These are phyloP conservation scores for Pitta sordida DNA, from an alignment of 2,113 vertebrate species.

Conservation along the genomic window DNA sequence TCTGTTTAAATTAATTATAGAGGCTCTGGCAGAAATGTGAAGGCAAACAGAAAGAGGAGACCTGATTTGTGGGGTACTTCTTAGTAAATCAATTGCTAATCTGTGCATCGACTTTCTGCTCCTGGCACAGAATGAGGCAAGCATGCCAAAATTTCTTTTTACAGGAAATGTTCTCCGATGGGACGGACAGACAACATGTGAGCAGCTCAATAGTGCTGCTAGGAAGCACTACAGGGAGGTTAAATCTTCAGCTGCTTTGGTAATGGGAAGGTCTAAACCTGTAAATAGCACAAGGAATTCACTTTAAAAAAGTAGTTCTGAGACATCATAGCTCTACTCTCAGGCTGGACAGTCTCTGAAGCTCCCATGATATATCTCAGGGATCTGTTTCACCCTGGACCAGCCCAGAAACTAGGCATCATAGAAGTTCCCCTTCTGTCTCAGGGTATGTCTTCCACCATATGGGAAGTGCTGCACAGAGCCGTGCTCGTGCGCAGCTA, in stretches of 20 bases:
- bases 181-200: neutral
- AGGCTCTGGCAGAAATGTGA: constrained; percentile 36
- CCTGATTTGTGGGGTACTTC: constrained; percentile 33
- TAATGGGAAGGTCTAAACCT: neutral
- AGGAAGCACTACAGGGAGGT: neutral
- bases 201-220: neutral
- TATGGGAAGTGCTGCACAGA: neutral
- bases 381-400: neutral
- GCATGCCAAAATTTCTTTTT: constrained; percentile 22
- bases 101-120: constrained; percentile 16
- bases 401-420: neutral
- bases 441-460: neutral
- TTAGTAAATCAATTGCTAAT: constrained; percentile 32
- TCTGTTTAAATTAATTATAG: constrained; percentile 61
- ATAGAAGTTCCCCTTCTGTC: neutral
- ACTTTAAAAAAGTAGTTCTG: neutral
- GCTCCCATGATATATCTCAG: neutral
- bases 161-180: neutral
- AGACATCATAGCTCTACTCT: neutral
- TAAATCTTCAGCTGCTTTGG: constrained; percentile 6
- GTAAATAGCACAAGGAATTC: neutral
- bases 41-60: constrained; percentile 42
- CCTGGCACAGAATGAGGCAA: neutral
- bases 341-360: neutral
- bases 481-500: neutral